Conservation (phyloP, 53 echinoderm and acorn worm species). For the Pentamera pediparva region DNA sequence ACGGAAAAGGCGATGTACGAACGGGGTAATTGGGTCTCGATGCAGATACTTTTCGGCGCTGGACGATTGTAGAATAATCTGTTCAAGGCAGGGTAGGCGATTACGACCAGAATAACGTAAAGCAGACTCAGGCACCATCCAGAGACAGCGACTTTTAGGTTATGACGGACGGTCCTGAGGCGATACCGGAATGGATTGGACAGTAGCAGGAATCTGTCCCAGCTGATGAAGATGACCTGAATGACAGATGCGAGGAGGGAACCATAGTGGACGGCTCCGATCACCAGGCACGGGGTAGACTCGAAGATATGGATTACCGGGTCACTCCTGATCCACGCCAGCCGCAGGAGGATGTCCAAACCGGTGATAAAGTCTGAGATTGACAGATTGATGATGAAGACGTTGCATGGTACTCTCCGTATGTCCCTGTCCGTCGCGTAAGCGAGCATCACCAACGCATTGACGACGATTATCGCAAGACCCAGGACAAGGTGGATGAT, state of each 20-base stretch:
- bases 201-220: neutral
- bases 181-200: neutral
- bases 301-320: neutral
- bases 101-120: neutral
- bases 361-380: neutral
- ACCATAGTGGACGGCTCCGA: neutral
- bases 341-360: neutral
- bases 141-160: neutral
- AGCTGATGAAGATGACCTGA: neutral
- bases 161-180: neutral
- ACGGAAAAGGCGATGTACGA: neutral
- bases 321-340: neutral
- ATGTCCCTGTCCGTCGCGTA: neutral
- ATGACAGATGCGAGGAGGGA: neutral
- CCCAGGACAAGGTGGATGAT: neutral
- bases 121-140: neutral
- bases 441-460: neutral
- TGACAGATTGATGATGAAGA: neutral
- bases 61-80: too few species aligned
- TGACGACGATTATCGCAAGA: neutral
- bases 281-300: neutral
- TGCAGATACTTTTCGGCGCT: neutral
- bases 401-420: neutral
- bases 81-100: neutral
- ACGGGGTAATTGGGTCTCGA: neutral